Evolutionary conservation across 2,113 vertebrate species (phyloP).

Genomic region (Caretta caretta): DNA sequence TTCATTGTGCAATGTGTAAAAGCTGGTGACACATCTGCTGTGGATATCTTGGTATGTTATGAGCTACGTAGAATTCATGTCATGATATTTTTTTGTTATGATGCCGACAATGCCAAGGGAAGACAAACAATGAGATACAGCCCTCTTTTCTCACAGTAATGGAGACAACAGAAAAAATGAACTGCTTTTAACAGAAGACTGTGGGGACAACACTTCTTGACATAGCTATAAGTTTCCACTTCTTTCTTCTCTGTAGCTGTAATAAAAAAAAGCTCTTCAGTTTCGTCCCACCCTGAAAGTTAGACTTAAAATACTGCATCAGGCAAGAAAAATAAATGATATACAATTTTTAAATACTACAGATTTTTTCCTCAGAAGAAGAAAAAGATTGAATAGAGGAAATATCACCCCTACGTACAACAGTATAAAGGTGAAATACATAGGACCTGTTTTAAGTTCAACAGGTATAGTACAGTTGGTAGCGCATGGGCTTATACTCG

Average conservation of each 20-base stretch:
- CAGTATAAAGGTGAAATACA: slow-evolving; percentile 49
- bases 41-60: slow-evolving; percentile 52
- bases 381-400: slow-evolving; percentile 53
- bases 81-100: slow-evolving; percentile 66
- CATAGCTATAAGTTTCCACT: slow-evolving; percentile 82
- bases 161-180: slow-evolving; percentile 85
- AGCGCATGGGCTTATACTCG: slow-evolving; percentile 87
- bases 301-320: slow-evolving; percentile 66
- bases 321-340: slow-evolving; percentile 67
- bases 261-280: slow-evolving; percentile 78
- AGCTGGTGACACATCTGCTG: slow-evolving; percentile 59
- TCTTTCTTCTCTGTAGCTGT: slow-evolving; percentile 82
- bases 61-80: slow-evolving; percentile 62
- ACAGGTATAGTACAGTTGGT: slow-evolving; percentile 58
- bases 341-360: slow-evolving; percentile 54
- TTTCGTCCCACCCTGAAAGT: slow-evolving; percentile 74
- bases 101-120: slow-evolving; percentile 83
- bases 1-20: slow-evolving; percentile 58
- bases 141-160: slow-evolving; percentile 81
- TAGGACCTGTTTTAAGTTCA: slow-evolving; percentile 51
- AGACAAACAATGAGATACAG: slow-evolving; percentile 85
- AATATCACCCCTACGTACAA: slow-evolving; percentile 25
- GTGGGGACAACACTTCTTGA: slow-evolving; percentile 81
- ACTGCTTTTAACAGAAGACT: slow-evolving; percentile 84
- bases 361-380: slow-evolving; percentile 39